Evolutionary conservation across 2,888 invertebrate genomes (phyloP), one percentile per base, ranked within the genome.

Genomic region (Campoletis raptor): DNA sequence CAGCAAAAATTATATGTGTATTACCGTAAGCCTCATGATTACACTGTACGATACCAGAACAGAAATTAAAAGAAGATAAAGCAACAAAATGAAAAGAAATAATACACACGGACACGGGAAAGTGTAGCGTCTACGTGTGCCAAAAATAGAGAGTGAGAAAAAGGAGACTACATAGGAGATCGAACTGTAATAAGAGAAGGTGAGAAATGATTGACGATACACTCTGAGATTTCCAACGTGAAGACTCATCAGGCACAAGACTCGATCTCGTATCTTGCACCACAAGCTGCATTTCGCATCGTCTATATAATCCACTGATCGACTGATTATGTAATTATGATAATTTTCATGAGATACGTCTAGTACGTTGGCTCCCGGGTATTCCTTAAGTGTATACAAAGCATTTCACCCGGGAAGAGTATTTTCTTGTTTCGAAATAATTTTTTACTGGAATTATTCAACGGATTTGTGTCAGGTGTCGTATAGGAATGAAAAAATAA

Each of bases 171-270:
- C 61, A 54, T 73, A 21, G 64, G 30, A 69, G 81, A 86, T 78
- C 72, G 72, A 81, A 61, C 37, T n/a, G 36, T 77, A 77, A 83
- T 78, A 54, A 83, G 77, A 70, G 40, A 40, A 72, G 81, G 77
- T 67, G 81, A 86, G 77, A 66, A 86, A 80, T 81, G 86, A 86
- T 86, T 84, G 78, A 86, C 83, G 86, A 86, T 80, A 73, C 40
- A 1, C 52, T 78, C 40, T 18, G 69, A 81, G 74, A 69, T n/a
- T 69, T 79, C 36, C 57, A 52, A 40, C 57, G 54, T 15, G 64
- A 48, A 79, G 48, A 72, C 66, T 83, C 57, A 80, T 80, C 76
- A 57, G 61, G 52, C n/a, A 6, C 36, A 69, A 73, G 66, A 67
- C 18, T 64, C 67, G 76, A 77, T 80, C 76, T 73, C 42, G 78